Percentiles rank a stretch among this genome's conserved stretches.
phyloP scores from a whole-genome alignment of 1,140 invertebrate species.

The Neodiprion virginianus region DNA sequence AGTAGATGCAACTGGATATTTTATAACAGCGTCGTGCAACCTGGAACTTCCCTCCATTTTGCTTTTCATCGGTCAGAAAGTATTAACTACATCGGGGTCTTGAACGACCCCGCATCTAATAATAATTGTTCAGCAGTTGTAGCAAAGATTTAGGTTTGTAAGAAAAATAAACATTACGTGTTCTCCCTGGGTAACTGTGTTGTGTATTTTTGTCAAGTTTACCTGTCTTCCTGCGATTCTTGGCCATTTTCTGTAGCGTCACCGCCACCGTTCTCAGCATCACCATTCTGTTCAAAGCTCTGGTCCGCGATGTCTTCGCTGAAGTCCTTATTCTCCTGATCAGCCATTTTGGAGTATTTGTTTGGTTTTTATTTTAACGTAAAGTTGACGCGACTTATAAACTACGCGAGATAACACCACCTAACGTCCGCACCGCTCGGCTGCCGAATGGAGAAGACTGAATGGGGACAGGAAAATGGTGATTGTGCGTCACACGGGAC shows the following conservation, averaged over 20 bases:
- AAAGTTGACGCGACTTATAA: constrained; percentile 12
- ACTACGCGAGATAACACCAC: constrained; percentile 31
- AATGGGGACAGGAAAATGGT: constrained; percentile 16
- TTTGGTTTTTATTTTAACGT: constrained; percentile 10
- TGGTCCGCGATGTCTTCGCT: constrained; percentile 59
- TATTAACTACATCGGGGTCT: not conserved
- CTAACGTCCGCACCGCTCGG: constrained; percentile 41
- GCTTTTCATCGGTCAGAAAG: not conserved
- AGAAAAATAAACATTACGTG: not conserved
- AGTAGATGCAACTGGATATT: constrained; percentile 1
- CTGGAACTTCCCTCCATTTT: constrained; percentile 7
- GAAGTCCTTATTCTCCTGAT: constrained; percentile 60
- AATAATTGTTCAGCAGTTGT: not conserved
- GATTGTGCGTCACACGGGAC: not conserved
- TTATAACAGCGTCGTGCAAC: not conserved
- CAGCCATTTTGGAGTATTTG: constrained; percentile 43
- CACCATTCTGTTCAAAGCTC: constrained; percentile 59
- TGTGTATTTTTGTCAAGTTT: constrained; percentile 21
- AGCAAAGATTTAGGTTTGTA: not conserved
- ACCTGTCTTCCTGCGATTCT: constrained; percentile 60
- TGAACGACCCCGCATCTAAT: not conserved
- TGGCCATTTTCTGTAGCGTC: constrained; percentile 55
- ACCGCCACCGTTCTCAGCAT: constrained; percentile 51
- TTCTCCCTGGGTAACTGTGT: not conserved
- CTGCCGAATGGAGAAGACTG: constrained; percentile 50